Evolutionary conservation across 2,113 vertebrate genomes (phyloP).

Genomic region (Anguilla japonica): DNA sequence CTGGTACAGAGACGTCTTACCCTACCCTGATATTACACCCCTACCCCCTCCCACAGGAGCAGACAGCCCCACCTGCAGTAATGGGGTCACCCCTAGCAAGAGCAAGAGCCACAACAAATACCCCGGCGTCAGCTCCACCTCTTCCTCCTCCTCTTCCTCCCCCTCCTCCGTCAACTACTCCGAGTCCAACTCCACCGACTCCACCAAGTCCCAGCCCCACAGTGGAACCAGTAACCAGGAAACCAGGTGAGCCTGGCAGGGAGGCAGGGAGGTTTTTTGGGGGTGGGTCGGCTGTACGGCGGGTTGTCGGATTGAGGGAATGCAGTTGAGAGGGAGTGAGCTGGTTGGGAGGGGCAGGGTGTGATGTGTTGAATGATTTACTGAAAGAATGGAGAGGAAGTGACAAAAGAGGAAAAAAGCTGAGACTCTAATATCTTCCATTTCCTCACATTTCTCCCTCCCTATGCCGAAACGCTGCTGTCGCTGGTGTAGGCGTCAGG

Average conservation of each 20-base stretch:
- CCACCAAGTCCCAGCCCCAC: slow-evolving; percentile 95
- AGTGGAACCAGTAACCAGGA: slow-evolving; percentile 96
- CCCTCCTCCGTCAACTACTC: slow-evolving; percentile 97
- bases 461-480: background rate
- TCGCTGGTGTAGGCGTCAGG: background rate
- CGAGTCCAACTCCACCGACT: slow-evolving; percentile 96
- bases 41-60: slow-evolving; percentile 66
- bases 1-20: background rate
- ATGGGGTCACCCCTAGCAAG: slow-evolving; percentile 86
- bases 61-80: slow-evolving; percentile 96
- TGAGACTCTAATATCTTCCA: background rate
- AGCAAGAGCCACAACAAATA: slow-evolving; percentile 91
- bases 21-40: background rate
- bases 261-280: too few species aligned
- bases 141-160: slow-evolving; percentile 89
- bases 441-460: background rate
- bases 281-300: background rate
- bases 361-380: background rate
- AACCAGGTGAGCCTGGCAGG: slow-evolving; percentile 76
- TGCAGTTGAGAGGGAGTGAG: background rate
- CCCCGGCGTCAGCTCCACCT: slow-evolving; percentile 85
- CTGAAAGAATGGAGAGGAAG: background rate
- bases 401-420: background rate
- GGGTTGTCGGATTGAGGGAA: background rate
- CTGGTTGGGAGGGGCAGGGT: background rate